Evolutionary conservation across 1,140 invertebrate genomes (phyloP), one percentile per base, ranked within the genome.

Genomic region (Belonocnema kinseyi): DNA sequence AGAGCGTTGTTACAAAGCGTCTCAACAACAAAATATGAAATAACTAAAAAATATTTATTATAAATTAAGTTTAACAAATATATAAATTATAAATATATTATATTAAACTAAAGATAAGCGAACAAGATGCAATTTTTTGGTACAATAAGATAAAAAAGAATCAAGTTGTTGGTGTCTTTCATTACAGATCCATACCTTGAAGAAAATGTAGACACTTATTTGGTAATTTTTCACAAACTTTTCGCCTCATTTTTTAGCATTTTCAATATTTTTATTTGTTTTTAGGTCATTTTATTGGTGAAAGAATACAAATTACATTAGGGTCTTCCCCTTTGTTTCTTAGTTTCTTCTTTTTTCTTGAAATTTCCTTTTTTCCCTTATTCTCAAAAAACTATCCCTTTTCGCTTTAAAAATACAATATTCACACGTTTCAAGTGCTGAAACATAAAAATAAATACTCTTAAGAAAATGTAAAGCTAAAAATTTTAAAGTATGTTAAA

Each of bases 111-210:
- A 86, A 77, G 78, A 86, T 85, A 82, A 86, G 86, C 82, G 79
- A 86, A 85, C 77, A 82, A 86, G 83, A 86, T 86, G 83, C 78
- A 83, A 86, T 86, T 86, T 86, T 86, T 86, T 86, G 85, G 85
- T 86, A 86, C 85, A 86, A 86, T 86, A 86, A 86, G 86, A 84
- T 58, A 74, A 85, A 86, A 86, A 82, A 70, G 75, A 80, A 79
- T 78, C 75, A 85, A 81, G 52, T 66, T 66, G 79, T 66, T 66
- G 77, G 5, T 17, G 10, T 70, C n/a, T 72, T 54, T 73, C 12
- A 53, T 61, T 33, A n/a, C n/a, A 2, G 51, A 61, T 13, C 50
- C 61, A 52, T 51, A 40, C 21, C 53, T 75, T 75, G n/a, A 51
- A 33, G 26, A 52, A 74, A 53, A 16, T 12, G 73, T 51, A n/a